phyloP scores from a whole-genome alignment of 1,140 invertebrate genomes.

The Diachasma alloeum region DNA sequence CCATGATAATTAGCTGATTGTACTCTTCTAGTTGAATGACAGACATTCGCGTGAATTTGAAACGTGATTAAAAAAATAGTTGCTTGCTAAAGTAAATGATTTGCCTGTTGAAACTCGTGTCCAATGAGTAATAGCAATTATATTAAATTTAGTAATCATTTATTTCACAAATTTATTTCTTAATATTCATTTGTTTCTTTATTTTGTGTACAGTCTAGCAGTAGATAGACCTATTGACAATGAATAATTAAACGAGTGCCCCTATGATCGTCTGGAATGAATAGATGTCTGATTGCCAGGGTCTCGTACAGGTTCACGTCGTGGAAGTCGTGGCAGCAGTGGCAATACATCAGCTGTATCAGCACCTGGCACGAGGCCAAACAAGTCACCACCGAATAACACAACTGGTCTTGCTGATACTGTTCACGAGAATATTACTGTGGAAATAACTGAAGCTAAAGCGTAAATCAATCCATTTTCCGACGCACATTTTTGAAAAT shows the following conservation, averaged over 20 bases:
- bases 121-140: conserved; percentile 11
- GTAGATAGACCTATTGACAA: background rate
- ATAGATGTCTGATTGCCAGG: conserved; percentile 68
- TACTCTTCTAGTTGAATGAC: conserved; percentile 24
- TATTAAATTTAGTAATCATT: background rate
- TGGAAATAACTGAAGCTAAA: conserved; percentile 67
- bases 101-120: conserved; percentile 30
- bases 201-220: background rate
- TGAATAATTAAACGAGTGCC: background rate
- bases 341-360: conserved; percentile 71
- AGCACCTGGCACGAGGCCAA: conserved; percentile 66
- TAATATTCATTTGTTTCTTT: background rate
- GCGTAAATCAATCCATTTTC: conserved; percentile 44
- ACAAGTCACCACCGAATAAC: conserved; percentile 62
- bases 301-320: conserved; percentile 72
- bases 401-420: conserved; percentile 57
- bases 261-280: background rate
- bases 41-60: background rate
- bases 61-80: conserved; percentile 36
- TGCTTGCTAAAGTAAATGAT: conserved; percentile 56
- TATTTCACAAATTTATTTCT: background rate
- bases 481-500: background rate
- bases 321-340: conserved; percentile 74
- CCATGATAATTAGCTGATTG: background rate
- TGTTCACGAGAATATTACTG: conserved; percentile 68